Evolutionary conservation across 2,797 vertebrate species (phyloP).

Genomic region (Anguilla megastoma): DNA sequence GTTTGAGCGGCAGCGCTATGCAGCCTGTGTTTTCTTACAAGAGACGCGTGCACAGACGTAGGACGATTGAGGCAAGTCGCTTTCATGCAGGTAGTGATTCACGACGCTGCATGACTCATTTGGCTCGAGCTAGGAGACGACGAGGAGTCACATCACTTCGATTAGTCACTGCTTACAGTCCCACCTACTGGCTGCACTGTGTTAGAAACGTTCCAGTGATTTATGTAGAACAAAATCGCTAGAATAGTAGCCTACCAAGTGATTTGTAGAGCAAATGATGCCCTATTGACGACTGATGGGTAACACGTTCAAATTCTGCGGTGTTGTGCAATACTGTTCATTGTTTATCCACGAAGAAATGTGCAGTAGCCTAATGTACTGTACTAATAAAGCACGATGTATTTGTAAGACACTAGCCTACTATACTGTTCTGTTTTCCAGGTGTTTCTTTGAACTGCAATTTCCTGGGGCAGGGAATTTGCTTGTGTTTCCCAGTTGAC

Average conservation of each 20-base stretch:
- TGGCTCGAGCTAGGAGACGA: conserved; percentile 11
- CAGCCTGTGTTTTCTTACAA: background rate
- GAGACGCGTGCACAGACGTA: background rate
- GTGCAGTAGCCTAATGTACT: background rate
- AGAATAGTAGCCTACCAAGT: background rate
- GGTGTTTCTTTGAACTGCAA: background rate
- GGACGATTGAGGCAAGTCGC: conserved; percentile 8
- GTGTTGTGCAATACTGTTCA: background rate
- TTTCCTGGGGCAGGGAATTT: background rate
- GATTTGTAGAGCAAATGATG: background rate
- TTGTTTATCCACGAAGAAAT: too few species aligned
- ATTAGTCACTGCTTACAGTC: conserved; percentile 17
- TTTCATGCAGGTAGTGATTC: conserved; percentile 31
- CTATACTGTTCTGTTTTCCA: background rate
- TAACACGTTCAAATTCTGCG: background rate
- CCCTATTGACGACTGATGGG: background rate
- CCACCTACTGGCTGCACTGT: background rate
- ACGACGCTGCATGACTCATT: conserved; percentile 25
- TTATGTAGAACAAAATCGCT: background rate
- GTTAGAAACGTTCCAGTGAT: background rate
- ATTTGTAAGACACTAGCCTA: background rate
- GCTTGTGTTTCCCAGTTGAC: too few species aligned
- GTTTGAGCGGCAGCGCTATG: background rate
- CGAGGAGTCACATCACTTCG: conserved; percentile 17
- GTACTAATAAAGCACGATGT: background rate